Percentiles rank a stretch among this genome's conserved stretches.
phyloP scores from a whole-genome alignment of 2,888 invertebrate genomes.

The Cyclophora punctaria region DNA sequence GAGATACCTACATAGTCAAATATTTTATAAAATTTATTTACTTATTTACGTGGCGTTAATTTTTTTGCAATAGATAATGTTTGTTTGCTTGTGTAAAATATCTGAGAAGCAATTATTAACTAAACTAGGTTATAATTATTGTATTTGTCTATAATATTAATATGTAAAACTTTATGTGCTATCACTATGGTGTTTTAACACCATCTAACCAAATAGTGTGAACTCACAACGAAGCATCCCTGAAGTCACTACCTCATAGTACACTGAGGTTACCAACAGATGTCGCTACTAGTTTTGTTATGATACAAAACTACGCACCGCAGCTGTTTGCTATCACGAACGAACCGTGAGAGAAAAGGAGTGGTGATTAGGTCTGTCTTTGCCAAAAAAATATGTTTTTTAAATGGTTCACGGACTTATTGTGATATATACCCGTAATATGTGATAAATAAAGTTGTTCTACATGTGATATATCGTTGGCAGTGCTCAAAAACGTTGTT shows the following conservation, averaged over 20 bases:
- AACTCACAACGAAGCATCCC: background rate
- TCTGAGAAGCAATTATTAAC: no score
- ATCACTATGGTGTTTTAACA: no score
- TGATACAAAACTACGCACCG: constrained; percentile 64
- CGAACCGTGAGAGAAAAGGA: constrained; percentile 72
- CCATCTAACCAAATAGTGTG: no score
- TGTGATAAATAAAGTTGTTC: constrained; percentile 46
- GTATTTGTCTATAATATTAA: no score
- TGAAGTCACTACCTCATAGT: background rate
- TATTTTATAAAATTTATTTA: no score
- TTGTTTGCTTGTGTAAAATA: background rate
- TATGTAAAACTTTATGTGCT: no score
- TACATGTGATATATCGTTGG: constrained; percentile 51
- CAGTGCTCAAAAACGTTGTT: constrained; percentile 45
- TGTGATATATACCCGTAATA: constrained; percentile 40
- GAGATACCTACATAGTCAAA: no score
- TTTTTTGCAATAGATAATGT: background rate
- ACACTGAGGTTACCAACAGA: constrained; percentile 25
- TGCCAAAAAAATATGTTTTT: constrained; percentile 62
- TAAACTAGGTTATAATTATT: no score
- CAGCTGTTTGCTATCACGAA: constrained; percentile 74
- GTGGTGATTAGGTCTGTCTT: constrained; percentile 71
- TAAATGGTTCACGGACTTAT: constrained; percentile 55
- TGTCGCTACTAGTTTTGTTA: constrained; percentile 64
- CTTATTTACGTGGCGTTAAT: no score